A percentile compares a stretch with the other conserved stretches of the same genome.
Conservation (phyloP, 2,888 invertebrate genomes). For the Falcaria lacertinaria region DNA sequence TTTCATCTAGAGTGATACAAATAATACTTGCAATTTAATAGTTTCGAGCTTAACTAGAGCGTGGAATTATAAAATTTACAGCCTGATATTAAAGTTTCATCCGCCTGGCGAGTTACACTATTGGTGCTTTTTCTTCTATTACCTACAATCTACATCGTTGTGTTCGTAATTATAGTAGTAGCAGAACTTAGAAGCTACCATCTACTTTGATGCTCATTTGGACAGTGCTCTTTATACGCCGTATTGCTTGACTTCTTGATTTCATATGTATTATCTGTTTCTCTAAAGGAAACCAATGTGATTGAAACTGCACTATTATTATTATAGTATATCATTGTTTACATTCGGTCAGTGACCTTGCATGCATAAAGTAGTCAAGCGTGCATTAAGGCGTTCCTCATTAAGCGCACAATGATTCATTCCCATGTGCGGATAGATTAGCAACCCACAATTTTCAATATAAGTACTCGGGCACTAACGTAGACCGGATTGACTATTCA, state of each 20-base stretch:
- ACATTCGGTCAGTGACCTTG: conserved; percentile 7
- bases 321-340: no score
- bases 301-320: no score
- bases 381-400: conserved; percentile 35
- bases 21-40: conserved; percentile 7
- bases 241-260: no score
- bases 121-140: not conserved
- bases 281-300: no score
- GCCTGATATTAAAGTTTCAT: not conserved
- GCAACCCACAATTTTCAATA: conserved; percentile 28
- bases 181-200: no score
- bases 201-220: no score
- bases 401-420: conserved; percentile 36
- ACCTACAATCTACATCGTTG: no score
- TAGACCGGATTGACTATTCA: conserved; percentile 20
- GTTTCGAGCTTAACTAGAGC: not conserved
- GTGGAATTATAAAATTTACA: not conserved
- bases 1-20: conserved; percentile 4
- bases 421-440: conserved; percentile 41
- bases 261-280: no score
- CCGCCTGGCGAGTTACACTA: not conserved
- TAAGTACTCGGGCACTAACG: not conserved
- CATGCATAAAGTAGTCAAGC: conserved; percentile 39
- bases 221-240: no score
- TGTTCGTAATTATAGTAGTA: no score